Conservation (phyloP, 23 tunicate species). For the Trididemnum miniatum region DNA sequence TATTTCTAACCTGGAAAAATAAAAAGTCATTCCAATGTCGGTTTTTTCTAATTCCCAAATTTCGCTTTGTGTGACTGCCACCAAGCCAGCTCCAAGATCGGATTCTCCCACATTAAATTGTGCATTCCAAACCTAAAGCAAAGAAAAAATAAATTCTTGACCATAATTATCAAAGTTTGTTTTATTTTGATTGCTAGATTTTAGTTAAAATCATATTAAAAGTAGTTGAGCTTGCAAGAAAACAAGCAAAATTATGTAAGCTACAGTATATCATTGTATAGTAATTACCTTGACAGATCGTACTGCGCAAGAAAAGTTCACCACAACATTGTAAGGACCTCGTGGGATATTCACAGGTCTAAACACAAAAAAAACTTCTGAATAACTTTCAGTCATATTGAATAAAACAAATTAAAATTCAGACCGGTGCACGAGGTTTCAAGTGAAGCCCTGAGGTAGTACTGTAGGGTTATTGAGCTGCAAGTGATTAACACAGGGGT, state of each 20-base stretch:
- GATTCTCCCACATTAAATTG: neutral
- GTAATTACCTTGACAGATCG: neutral
- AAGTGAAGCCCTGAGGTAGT: no score
- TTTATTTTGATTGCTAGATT: neutral
- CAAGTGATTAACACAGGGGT: no score
- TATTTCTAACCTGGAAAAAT: neutral
- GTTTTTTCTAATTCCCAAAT: conserved; percentile 8
- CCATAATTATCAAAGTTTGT: neutral
- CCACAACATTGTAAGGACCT: neutral
- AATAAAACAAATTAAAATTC: no score
- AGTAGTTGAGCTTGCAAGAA: neutral
- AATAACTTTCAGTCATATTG: neutral
- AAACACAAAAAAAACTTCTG: neutral
- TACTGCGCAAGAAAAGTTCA: neutral
- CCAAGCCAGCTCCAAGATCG: neutral
- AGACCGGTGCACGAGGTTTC: no score
- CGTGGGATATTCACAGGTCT: neutral
- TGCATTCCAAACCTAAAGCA: conserved; percentile 29
- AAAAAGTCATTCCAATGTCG: conserved; percentile 11
- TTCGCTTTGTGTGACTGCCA: neutral
- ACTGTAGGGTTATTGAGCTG: no score
- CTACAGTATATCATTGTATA: neutral
- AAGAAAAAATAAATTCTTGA: neutral
- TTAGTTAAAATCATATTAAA: neutral
- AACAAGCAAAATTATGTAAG: neutral